Conservation (phyloP, 2,888 invertebrate genomes). For the Crepidodera aurea region DNA sequence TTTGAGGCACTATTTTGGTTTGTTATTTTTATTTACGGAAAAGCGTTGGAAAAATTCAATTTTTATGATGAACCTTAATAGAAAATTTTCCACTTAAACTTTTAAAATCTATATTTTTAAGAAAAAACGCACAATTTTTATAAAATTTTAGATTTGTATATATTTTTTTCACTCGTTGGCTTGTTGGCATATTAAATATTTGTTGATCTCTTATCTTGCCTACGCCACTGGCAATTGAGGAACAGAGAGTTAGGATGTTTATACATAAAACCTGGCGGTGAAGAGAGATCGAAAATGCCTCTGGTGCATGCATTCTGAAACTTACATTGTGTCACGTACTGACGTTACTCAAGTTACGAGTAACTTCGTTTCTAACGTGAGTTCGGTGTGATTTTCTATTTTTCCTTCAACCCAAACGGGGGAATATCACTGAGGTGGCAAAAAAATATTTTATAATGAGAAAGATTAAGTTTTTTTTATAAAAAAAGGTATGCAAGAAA, state of each 20-base stretch:
- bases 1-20: no score
- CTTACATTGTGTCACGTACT: conserved; percentile 50
- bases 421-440: conserved; percentile 8
- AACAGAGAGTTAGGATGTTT: conserved; percentile 5
- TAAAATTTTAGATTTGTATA: no score
- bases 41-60: no score
- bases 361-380: conserved; percentile 46
- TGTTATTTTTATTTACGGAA: no score
- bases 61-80: no score
- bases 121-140: no score
- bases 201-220: no score
- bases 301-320: conserved; percentile 43
- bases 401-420: conserved; percentile 24
- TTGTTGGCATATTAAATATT: no score
- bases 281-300: conserved; percentile 21
- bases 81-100: no score
- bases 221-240: not conserved
- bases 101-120: no score
- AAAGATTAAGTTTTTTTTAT: not conserved
- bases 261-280: conserved; percentile 11
- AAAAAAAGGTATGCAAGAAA: no score
- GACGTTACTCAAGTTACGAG: conserved; percentile 46
- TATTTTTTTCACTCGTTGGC: no score
- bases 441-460: not conserved
- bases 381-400: conserved; percentile 39